Base-by-base conservation (phyloP, 1,140 invertebrate genomes). In the Ylistrum balloti region DNA sequence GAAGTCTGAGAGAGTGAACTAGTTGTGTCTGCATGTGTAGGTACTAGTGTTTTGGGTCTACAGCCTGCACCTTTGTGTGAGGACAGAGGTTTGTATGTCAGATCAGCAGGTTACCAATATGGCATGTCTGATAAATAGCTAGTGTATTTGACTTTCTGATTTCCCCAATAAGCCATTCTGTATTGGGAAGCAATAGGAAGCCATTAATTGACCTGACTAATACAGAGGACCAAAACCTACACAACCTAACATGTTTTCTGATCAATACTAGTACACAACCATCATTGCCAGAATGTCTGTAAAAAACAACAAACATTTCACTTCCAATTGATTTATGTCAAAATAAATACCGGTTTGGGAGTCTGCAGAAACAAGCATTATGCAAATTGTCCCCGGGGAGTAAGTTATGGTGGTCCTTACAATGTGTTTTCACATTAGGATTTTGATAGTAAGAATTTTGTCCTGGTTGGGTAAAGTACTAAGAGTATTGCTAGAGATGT, bases 131-230 rank as follows among this genome's bases (percentile, higher is more conserved):
- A 74, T 74, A 28, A 74, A 74, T 74, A 74, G 22, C 56, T 74
- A 0, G 11, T 28, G 56, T 74, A 28, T 74, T 74, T 74, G 56
- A 74, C 56, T 74, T 45, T 74, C 56, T 74, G 56, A 74, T 74
- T 74, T 74, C 22, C 17, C n/a, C 56, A 74, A 74, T 74, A 74
- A 74, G 56, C 56, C 56, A 74, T 74, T 74, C 56, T 74, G 56
- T 74, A 7, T n/a, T 22, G 28, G n/a, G 56, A 74, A 74, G 28
- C 56, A 28, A n/a, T 74, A 1, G 56, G 56, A 11, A 74, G 56
- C 56, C 56, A 22, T 5, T 74, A 74, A 74, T 74, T 74, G 56
- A 74, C 56, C 56, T 28, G n/a, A 74, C 56, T 28, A 74, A 74
- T 74, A 74, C 56, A 28, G n/a, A n/a, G 56, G n/a, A 74, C 56